phyloP scores from a whole-genome alignment of 2,113 vertebrate genomes.

The Coptodon bakossiorum region DNA sequence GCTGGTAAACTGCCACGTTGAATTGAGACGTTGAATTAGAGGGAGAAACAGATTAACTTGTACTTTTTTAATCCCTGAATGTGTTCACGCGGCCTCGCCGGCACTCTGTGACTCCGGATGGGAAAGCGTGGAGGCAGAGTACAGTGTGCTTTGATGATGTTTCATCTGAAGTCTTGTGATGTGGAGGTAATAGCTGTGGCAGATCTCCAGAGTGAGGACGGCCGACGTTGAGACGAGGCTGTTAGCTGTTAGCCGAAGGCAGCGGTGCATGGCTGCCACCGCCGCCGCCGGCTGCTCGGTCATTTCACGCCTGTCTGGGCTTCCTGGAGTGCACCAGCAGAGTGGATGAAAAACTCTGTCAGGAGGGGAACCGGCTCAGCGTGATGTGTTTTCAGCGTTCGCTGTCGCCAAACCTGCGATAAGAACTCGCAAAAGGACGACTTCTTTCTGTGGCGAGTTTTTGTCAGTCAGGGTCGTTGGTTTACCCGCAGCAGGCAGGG shows the following conservation, averaged over 20 bases:
- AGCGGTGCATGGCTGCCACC: not conserved
- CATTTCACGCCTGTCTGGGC: slow-evolving; percentile 44
- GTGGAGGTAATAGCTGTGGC: not conserved
- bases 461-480: not conserved
- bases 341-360: not conserved
- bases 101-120: not conserved
- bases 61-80: not conserved
- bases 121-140: not conserved
- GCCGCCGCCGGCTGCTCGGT: not conserved
- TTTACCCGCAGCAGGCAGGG: not conserved
- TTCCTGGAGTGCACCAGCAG: not conserved
- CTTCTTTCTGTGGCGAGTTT: not conserved
- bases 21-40: not conserved
- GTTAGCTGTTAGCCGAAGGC: slow-evolving; percentile 16
- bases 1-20: not conserved
- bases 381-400: not conserved
- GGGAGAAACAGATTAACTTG: not conserved
- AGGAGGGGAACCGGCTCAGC: not conserved
- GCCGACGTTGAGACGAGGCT: not conserved
- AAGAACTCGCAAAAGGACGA: not conserved
- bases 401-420: not conserved
- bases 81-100: not conserved
- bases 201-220: not conserved
- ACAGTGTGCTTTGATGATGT: not conserved
- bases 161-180: not conserved